Evolutionary conservation across 53 echinoderm and acorn worm genomes (phyloP), one percentile per base, ranked within the genome.

Genomic region (Echinarachnius parma): DNA sequence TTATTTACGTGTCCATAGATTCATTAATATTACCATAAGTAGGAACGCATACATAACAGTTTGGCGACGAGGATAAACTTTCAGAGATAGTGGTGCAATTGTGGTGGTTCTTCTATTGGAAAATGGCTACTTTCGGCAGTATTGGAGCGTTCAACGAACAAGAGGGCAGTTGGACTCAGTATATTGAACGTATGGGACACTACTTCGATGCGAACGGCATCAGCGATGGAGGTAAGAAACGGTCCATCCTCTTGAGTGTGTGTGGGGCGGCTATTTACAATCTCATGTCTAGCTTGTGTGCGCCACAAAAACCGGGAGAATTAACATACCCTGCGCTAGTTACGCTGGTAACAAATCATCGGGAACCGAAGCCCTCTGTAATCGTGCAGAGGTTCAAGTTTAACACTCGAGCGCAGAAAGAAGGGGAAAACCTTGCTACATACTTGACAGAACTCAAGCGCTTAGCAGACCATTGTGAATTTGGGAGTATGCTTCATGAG

Each of bases 301-400:
- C 78, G 15, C 82, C 82, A 13, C 2, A 30, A 16, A 87, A 75
- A 26, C 82, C 79, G 9, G 76, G 61, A 28, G 66, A 74, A 1
- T 28, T 48, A 61, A 64, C 63, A 0, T 86, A 62, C 26, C 11
- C 61, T 0, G 64, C 60, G 32, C 13, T 87, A 11, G 64, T 78
- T 16, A 19, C 60, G 1, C 34, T 61, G 2, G 28, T 82, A 20
- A 75, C 53, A 13, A 50, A 78, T 4, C 75, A 87, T 48, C 72
- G 48, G 19, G 75, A 58, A 2, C 48, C 69, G 4, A 69, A 69
- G 34, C 78, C 78, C 13, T 50, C 49, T 0, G 50, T 30, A 8
- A 78, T 78, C 5, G 64, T 62, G 2, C 78, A 78, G 35, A 1
- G 78, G 8, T 78, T 78, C 78, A 78, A 78, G 52, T 78, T 78